Base-by-base conservation (phyloP, 2,113 vertebrate species). In the Oryzias curvinotus region DNA sequence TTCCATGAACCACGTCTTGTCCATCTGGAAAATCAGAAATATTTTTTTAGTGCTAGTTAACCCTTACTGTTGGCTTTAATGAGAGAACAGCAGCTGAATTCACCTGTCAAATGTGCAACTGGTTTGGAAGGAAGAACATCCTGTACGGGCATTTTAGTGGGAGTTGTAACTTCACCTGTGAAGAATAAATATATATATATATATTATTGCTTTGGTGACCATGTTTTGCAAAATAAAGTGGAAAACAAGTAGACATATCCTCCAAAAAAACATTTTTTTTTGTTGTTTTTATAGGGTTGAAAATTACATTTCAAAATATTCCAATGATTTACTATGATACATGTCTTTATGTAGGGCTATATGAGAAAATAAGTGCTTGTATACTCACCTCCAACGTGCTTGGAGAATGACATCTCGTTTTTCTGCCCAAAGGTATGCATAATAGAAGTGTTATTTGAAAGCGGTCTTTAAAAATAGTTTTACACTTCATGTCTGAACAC, bases 31-130 rank as follows among this genome's bases (percentile, higher is more conserved):
- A 63, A 61, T 14, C 68, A 62, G 17, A 44, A 19, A 43, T 14
- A 41, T 55, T 52, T 45, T 30, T 51, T 62, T 43, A 36, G 36
- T 36, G 10, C 10, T 36, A 36, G 12, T 8, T 18, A 26, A 43
- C 42, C 8, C 23, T 14, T 19, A 7, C 49, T 53, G 8, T 6
- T 28, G 6, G 10, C 36, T 36, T 30, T 19, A 19, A 57, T 7
- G 10, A 2, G 46, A 54, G 17, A 6, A 3, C 14, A 26, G 5
- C 16, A 50, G 13, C 4, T 59, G 25, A 5, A 60, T 79, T 85
- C 52, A 92, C 91, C 88, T 79, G 74, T 86, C 66, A 92, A 73
- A 47, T 91, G 90, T 25, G 90, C 91, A 16, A 85, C 56, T 8
- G 91, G 90, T 82, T 88, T 93, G 53, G 87, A 80, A 3, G 85